These are phyloP conservation scores for Myodes glareolus DNA, from an alignment of 2,113 vertebrate species.

Conservation along the genomic window DNA sequence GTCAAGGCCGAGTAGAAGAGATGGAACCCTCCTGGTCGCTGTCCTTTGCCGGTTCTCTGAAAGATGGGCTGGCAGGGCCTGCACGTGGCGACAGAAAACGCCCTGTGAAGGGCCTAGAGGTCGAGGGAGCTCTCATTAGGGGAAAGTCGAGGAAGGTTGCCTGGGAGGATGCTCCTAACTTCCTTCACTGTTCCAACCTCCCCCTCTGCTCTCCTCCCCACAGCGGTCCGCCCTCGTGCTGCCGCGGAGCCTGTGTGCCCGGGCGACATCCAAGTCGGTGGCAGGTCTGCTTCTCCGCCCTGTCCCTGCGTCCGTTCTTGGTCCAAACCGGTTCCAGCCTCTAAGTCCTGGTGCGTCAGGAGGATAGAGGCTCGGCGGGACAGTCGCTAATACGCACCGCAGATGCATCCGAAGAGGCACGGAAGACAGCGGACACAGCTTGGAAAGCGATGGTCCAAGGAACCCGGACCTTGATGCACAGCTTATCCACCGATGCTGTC, in stretches of 20 bases:
- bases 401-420: not conserved
- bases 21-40: not conserved
- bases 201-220: slow-evolving; percentile 20
- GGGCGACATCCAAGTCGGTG: not conserved
- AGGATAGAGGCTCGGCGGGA: not conserved
- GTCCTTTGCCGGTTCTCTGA: not conserved
- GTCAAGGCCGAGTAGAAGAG: not conserved
- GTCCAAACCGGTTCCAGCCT: not conserved
- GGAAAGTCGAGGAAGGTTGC: not conserved
- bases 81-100: not conserved
- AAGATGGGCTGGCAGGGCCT: not conserved
- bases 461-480: not conserved
- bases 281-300: not conserved
- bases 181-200: not conserved
- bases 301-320: rapidly evolving
- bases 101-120: not conserved
- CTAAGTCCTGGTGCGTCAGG: not conserved
- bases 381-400: not conserved
- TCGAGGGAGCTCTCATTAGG: not conserved
- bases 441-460: not conserved
- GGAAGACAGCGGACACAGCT: not conserved
- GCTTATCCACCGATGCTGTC: not conserved
- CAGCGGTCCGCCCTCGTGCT: not conserved
- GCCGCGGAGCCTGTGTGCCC: not conserved
- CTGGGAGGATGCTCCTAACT: not conserved